Base-by-base conservation (phyloP, 2,797 vertebrate species). In the Cuniculus paca region DNA sequence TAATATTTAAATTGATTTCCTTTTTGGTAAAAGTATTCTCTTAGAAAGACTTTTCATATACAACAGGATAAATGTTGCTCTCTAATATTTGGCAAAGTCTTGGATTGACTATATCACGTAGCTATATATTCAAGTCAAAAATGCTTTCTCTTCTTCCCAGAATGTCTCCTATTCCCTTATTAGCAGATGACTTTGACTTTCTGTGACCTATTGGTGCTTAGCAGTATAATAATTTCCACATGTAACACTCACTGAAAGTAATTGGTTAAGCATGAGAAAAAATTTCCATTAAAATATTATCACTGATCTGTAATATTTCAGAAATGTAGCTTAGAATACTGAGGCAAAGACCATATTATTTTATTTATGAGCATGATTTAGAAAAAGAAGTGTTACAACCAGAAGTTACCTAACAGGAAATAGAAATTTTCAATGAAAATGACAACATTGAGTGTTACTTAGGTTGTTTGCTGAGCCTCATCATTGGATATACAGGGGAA, bases 1-100 rank as follows among this genome's bases (percentile, higher is more conserved):
- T 94, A 96, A 81, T 42, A 56, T 56, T 86, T 88, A 83, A 83
- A 70, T 60, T 89, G 48, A 94, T 83, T 96, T 89, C 34, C 45
- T 91, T 63, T 94, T 83, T 22, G 5, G 1, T 77, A 92, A 90
- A 92, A 96, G 13, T 50, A 72, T 80, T 92, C 20, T 89, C 7
- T 54, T 89, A 86, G 77, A 81, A 94, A 81, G 70, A 77, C 72
- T 72, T 87, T 94, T 81, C 24, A 60, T 56, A 24, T 11, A 83
- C 79, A 72, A 48, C 6, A 26, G 68, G 36, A 54, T 39, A 19
- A 39, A n/a, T 50, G 45, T 42, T 80, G 45, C 80, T 19, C 70
- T 91, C n/a, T 89, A 94, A 81, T 28, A 92, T n/a, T 75, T 83
- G 78, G 83, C 34, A 84, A 93, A 90, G 26, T 70, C 31, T 83